These are phyloP conservation scores for human (Homo sapiens) DNA, from an alignment of 2,113 vertebrate genomes.

Conservation along the genomic window DNA sequence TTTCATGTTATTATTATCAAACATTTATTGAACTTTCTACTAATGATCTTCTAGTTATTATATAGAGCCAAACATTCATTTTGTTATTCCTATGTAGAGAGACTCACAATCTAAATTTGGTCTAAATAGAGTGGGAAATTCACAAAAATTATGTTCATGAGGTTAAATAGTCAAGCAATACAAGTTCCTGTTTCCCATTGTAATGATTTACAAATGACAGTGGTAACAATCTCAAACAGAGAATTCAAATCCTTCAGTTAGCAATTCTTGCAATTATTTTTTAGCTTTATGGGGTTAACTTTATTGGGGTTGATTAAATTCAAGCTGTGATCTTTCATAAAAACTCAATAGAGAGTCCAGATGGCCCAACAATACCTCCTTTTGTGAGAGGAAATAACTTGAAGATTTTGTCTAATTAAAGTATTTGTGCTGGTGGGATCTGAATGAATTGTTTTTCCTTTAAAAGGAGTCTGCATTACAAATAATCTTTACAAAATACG, in stretches of 20 bases:
- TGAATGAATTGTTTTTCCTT: conserved; percentile 65
- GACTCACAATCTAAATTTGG: conserved; percentile 21
- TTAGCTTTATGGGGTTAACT: conserved; percentile 72
- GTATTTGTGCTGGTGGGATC: conserved; percentile 66
- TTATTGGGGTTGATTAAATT: conserved; percentile 75
- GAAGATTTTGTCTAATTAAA: conserved; percentile 78
- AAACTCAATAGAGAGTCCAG: conserved; percentile 74
- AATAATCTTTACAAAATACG: conserved; percentile 53
- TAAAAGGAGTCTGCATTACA: conserved; percentile 56
- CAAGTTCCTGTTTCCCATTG: conserved; percentile 27
- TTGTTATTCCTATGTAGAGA: conserved; percentile 26
- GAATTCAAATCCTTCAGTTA: conserved; percentile 42
- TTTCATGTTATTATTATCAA: conserved; percentile 46
- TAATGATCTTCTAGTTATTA: conserved; percentile 24
- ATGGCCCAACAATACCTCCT: conserved; percentile 75
- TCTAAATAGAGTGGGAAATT: conserved; percentile 11
- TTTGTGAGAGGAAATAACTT: conserved; percentile 78
- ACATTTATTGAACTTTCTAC: conserved; percentile 48
- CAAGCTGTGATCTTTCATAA: conserved; percentile 73
- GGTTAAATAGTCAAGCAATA: conserved; percentile 25
- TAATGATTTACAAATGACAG: conserved; percentile 42
- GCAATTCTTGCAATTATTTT: conserved; percentile 59
- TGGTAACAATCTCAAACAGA: conserved; percentile 43
- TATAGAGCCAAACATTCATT: conserved; percentile 20
- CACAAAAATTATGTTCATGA: conserved; percentile 7